Conservation (phyloP, 1,140 invertebrate species). For the Homalodisca vitripennis region DNA sequence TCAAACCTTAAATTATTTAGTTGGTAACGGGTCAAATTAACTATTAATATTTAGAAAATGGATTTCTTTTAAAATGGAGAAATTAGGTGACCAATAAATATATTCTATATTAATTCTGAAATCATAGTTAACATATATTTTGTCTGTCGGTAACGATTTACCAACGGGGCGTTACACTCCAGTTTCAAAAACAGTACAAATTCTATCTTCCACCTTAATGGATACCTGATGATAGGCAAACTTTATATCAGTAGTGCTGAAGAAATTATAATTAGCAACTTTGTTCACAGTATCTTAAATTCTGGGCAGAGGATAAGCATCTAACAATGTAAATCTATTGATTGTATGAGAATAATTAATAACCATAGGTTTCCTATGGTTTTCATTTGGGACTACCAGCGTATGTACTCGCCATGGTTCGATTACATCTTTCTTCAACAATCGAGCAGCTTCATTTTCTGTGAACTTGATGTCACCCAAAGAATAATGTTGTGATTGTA, state of each 20-base stretch:
- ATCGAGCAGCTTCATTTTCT: not conserved
- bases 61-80: no score
- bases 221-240: not conserved
- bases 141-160: no score
- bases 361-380: not conserved
- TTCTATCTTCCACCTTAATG: not conserved
- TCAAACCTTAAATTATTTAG: no score
- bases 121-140: no score
- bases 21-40: no score
- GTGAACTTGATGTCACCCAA: no score
- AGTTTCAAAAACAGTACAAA: constrained; percentile 29
- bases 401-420: not conserved
- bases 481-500: no score
- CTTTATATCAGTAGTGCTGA: not conserved
- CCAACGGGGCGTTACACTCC: no score
- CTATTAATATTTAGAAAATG: no score
- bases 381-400: not conserved
- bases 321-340: not conserved
- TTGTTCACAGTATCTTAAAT: not conserved
- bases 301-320: not conserved
- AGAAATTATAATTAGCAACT: not conserved
- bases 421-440: not conserved
- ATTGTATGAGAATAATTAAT: not conserved
- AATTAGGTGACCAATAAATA: no score
- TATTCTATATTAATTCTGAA: no score